Conservation (phyloP, 23 tunicate genomes). For the Phallusia fumigata region DNA sequence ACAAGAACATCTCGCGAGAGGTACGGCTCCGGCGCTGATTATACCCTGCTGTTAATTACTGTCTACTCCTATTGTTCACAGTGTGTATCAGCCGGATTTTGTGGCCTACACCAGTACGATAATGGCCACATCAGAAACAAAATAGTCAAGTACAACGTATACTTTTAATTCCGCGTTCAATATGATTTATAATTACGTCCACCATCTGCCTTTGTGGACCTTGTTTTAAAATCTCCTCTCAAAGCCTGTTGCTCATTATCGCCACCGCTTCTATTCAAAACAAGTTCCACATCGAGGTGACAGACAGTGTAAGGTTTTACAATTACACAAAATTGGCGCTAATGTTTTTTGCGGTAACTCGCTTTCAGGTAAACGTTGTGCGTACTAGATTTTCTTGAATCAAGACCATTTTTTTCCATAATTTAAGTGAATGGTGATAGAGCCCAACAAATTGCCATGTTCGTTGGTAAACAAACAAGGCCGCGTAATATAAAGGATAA, state of each 20-base stretch:
- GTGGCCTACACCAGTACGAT: constrained; percentile 19
- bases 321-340: neutral
- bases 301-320: neutral
- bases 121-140: constrained; percentile 10
- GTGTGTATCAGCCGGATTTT: constrained; percentile 32
- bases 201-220: constrained; percentile 10
- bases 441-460: too few relatives aligned
- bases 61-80: constrained; percentile 23
- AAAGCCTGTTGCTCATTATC: neutral
- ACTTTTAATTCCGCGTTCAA: constrained; percentile 6
- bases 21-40: constrained; percentile 23
- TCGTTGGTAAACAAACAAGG: too few relatives aligned
- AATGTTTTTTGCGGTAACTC: neutral
- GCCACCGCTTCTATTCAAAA: neutral
- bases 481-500: neutral
- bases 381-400: too few relatives aligned
- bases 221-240: neutral
- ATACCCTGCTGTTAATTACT: constrained; percentile 5
- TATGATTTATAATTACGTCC: neutral
- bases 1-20: constrained; percentile 13
- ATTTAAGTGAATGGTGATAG: too few relatives aligned
- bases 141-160: neutral
- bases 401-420: too few relatives aligned
- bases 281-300: neutral
- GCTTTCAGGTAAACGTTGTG: too few relatives aligned